A percentile compares a stretch with the other conserved stretches of the same genome.
phyloP scores from a whole-genome alignment of 2,888 invertebrate genomes.

The Drosophila gaucha region DNA sequence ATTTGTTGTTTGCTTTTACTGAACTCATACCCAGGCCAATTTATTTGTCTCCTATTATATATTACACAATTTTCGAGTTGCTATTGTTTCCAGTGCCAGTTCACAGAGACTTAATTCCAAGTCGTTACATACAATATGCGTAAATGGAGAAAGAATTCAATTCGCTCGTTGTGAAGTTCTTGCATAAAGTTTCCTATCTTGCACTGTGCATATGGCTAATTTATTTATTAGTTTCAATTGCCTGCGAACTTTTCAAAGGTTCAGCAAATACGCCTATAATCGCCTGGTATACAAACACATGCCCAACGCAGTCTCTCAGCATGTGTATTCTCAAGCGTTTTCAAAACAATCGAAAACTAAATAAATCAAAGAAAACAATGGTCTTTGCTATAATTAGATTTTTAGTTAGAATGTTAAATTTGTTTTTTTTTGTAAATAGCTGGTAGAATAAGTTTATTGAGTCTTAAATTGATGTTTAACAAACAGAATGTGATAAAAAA shows the following conservation, averaged over 20 bases:
- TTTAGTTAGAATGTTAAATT: conserved; percentile 6
- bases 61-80: conserved; percentile 5
- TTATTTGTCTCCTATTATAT: conserved; percentile 13
- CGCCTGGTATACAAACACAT: not conserved
- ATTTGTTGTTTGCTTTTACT: not conserved
- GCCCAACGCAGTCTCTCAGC: not conserved
- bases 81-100: conserved; percentile 4
- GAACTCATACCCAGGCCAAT: not conserved
- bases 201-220: conserved; percentile 44
- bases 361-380: conserved; percentile 32
- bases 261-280: conserved; percentile 4
- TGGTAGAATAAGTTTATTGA: not conserved
- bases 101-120: not conserved
- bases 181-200: conserved; percentile 24
- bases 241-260: conserved; percentile 38
- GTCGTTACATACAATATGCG: conserved; percentile 2
- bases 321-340: conserved; percentile 28
- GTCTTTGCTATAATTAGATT: conserved; percentile 48
- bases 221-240: conserved; percentile 74
- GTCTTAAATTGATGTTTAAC: not conserved
- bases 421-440: not conserved
- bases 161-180: conserved; percentile 84
- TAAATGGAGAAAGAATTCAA: conserved; percentile 86
- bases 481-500: conserved; percentile 3
- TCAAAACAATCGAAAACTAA: conserved; percentile 13